Base-by-base conservation (phyloP, 2,888 invertebrate species). In the Leptodirus hochenwartii region DNA sequence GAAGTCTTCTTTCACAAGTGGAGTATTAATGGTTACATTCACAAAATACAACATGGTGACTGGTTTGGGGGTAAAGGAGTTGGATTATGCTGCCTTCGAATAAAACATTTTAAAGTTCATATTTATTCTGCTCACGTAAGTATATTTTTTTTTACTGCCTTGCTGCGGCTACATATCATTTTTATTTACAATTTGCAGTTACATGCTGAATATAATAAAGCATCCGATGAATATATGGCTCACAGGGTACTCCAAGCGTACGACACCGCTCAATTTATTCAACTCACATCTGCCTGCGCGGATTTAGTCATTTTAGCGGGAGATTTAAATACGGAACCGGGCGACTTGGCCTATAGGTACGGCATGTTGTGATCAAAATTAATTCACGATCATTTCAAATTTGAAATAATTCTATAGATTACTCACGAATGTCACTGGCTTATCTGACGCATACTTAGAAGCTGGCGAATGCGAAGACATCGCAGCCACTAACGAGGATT, bases 31-130 rank as follows among this genome's bases (percentile, higher is more conserved):
- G 98, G 98, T 3, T 96, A 93, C 50, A 79, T 91, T 25, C 84
- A 93, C 59, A 82, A 87, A 59, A 60, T 93, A 36, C 84, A 87
- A 38, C 96, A 96, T 51, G 96, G 90, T 1, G 98, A 98, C 54
- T 98, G 98, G 98, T 96, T 90, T 56, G 95, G 91, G 22, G 95
- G 95, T 4, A 98, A 98, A 62, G 91, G 88, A 8, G 73, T 90
- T 22, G 88, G 85, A 2, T 56, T 90, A 13, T 85, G 84, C 47
- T 67, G 69, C 43, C 64, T 88, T 23, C 62, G 68, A 41, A 61
- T 73, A 34, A 61, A 70, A 15, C 70, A 76, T 34, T 61, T 71
- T 38, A 59, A 61, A 29, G 61, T 96, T 30, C 80, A 93, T 56
- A 60, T 96, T 33, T 96, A 93, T 54, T 75, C 81, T 41, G 82